phyloP scores from a whole-genome alignment of 2,888 invertebrate genomes.

The Aricia artaxerxes region DNA sequence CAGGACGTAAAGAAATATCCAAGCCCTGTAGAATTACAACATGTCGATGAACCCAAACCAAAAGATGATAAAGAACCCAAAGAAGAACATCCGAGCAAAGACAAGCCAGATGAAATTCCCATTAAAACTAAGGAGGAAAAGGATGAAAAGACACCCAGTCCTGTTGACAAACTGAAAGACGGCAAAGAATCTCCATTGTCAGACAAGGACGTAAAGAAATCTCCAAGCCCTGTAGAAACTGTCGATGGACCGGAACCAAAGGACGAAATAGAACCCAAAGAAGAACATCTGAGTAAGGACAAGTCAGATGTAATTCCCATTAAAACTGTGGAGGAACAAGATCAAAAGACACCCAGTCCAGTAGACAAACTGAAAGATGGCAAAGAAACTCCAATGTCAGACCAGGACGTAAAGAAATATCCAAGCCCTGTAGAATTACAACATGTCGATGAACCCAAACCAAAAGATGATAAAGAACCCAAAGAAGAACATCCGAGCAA shows the following conservation, averaged over 20 bases:
- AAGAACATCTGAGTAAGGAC: conserved; percentile 18
- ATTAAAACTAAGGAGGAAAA: neutral
- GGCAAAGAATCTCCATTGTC: neutral
- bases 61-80: no score
- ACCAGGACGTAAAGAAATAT: neutral
- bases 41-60: no score
- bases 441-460: neutral
- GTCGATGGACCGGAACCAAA: neutral
- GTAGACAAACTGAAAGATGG: neutral
- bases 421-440: neutral
- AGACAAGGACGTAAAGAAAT: neutral
- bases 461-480: neutral
- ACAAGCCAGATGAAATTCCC: neutral
- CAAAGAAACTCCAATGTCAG: neutral
- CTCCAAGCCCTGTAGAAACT: neutral
- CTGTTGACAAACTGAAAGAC: neutral
- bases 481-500: neutral
- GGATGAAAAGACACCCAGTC: conserved; percentile 21
- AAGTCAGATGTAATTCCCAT: neutral
- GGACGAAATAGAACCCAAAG: conserved; percentile 18
- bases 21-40: neutral
- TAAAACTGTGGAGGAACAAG: neutral
- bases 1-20: neutral
- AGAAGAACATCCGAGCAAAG: neutral
- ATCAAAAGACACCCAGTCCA: conserved; percentile 34